A percentile compares a stretch with the other conserved stretches of the same genome.
Conservation (phyloP, 2,888 invertebrate genomes). For the Chymomyza fuscimana region DNA sequence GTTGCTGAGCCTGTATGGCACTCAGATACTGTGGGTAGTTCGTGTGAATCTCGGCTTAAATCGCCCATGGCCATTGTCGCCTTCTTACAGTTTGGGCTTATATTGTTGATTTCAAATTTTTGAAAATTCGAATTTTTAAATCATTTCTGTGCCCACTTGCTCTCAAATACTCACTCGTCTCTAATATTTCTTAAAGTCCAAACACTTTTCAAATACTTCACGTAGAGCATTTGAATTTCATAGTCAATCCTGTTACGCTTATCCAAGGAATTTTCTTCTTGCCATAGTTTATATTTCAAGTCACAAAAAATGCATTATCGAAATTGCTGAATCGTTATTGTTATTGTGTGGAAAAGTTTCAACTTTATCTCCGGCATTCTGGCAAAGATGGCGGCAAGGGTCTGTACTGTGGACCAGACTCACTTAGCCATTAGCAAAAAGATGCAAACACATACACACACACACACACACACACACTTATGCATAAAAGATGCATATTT, state of each 20-base stretch:
- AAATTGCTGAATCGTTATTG: constrained; percentile 69
- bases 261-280: background rate
- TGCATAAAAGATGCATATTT: background rate
- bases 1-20: too few species aligned
- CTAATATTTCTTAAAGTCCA: background rate
- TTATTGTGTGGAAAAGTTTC: constrained; percentile 63
- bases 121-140: too few species aligned
- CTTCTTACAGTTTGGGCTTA: too few species aligned
- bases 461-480: background rate
- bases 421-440: constrained; percentile 40
- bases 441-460: constrained; percentile 22
- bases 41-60: too few species aligned
- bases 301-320: constrained; percentile 61
- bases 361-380: constrained; percentile 49
- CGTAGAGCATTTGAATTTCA: background rate
- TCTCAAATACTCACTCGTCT: too few species aligned
- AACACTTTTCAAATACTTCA: background rate
- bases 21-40: too few species aligned
- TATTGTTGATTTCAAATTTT: too few species aligned
- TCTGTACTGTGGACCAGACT: constrained; percentile 14
- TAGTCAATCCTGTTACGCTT: background rate
- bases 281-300: constrained; percentile 4
- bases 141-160: too few species aligned
- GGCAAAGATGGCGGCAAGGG: constrained; percentile 23
- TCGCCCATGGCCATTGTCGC: too few species aligned